phyloP scores from a whole-genome alignment of 2,113 vertebrate species.

The Aramus guarauna region DNA sequence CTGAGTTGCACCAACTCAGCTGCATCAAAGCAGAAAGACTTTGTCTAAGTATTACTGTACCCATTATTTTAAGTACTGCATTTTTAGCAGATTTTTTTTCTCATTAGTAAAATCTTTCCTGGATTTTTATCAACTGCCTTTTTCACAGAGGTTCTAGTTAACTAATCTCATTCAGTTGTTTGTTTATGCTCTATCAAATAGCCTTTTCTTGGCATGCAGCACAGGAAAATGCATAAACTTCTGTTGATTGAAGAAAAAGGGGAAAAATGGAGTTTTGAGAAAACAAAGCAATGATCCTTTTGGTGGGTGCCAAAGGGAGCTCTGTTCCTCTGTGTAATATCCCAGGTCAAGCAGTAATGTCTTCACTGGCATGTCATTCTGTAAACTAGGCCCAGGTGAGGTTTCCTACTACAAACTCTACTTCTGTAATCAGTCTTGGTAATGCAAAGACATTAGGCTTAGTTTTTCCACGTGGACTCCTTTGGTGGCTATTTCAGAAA shows the following conservation, averaged over 20 bases:
- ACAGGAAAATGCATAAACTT: background rate
- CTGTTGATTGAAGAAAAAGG: background rate
- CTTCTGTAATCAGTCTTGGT: background rate
- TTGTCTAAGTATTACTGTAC: background rate
- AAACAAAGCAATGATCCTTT: background rate
- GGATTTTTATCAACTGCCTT: background rate
- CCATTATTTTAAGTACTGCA: background rate
- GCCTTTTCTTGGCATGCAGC: background rate
- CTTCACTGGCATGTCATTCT: background rate
- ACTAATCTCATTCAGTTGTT: background rate
- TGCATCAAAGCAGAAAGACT: background rate
- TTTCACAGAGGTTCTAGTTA: background rate
- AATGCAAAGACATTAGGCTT: background rate
- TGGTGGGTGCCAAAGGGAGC: background rate
- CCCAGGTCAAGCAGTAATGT: background rate
- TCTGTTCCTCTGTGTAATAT: background rate
- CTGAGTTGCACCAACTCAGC: background rate
- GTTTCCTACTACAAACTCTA: background rate
- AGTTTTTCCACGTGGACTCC: background rate
- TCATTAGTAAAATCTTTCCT: background rate
- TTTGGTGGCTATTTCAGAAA: background rate
- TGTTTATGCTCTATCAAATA: slow-evolving; percentile 3
- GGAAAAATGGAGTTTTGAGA: background rate
- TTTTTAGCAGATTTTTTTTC: background rate
- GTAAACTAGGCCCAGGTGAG: background rate